Evolutionary conservation across 2,113 vertebrate species (phyloP), one percentile per base, ranked within the genome.

Genomic region (Brachyhypopomus gauderio): DNA sequence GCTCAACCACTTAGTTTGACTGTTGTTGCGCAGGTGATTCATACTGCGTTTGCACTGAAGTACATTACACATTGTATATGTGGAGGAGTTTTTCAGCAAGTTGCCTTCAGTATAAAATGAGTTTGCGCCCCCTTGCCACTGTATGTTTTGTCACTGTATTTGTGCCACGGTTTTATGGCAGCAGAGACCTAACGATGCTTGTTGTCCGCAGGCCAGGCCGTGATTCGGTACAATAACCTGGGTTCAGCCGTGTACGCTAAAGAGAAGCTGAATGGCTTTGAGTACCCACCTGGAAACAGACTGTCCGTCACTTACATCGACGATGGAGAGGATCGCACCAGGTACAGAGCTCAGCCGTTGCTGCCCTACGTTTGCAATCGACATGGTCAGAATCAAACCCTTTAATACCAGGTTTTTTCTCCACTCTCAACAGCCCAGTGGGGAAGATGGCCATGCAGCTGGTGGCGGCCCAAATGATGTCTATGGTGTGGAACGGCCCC

Each of bases 201-300:
- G 1, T 63, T 73, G 30, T 80, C 38, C 11, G 19, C 90, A 98
- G 97, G 95, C 62, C 95, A 97, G 0, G 95, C 94, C 67, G 82
- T 98, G 91, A 95, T 98, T 88, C 96, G 96, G 60, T 99, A 98
- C 90, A 96, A 92, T 83, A 98, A 95, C 77, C 92, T 95, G 73
- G 96, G 96, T 0, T 98, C 97, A n/a, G 95, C 97, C 0, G 92
- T 99, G 81, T 98, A 98, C 77, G 97, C 97, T 86, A 97, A 96
- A 81, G 95, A 96, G 81, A 99, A 98, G 80, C 90, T 99, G 8
- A 94, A 97, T 0, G 96, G 97, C 0, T 98, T 98, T 90, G 97
- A 99, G 79, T 98, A 96, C 86, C 97, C 97, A n/a, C 96, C 96
- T 62, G 97, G 97, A 66, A 98, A 98, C 89, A 91, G 95, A 7